These are phyloP conservation scores for Palythoa heliodiscus DNA, from an alignment of 92 coral and sea anemone genomes.

Conservation along the genomic window DNA sequence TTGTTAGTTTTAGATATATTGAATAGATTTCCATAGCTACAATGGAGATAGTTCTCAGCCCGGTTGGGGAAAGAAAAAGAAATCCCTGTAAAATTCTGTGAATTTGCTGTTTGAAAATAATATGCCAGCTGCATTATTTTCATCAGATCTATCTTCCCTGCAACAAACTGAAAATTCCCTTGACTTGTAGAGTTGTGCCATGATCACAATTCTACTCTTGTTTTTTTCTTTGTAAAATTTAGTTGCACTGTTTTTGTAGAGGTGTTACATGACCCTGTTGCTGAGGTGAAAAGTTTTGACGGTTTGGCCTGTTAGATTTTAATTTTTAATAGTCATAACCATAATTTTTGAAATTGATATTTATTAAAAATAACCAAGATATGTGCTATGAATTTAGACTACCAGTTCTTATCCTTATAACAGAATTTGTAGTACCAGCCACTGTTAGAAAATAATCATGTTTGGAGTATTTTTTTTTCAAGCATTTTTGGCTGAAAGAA, in stretches of 20 bases:
- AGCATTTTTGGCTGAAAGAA: too few species aligned
- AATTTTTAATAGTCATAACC: not conserved
- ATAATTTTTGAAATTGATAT: not conserved
- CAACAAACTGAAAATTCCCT: not conserved
- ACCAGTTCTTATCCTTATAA: too few species aligned
- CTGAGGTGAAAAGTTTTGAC: not conserved
- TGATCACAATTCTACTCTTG: not conserved
- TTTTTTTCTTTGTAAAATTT: slow-evolving; percentile 3
- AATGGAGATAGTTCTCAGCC: not conserved
- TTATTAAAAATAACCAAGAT: not conserved
- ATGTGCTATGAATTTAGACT: not conserved
- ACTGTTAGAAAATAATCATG: too few species aligned
- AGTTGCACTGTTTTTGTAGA: not conserved
- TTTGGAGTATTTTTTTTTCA: too few species aligned
- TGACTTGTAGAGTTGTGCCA: not conserved
- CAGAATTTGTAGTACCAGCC: too few species aligned
- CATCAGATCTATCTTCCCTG: not conserved
- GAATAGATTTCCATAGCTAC: not conserved
- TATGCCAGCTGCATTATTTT: slow-evolving; percentile 5
- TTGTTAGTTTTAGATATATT: not conserved
- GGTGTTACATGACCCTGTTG: not conserved
- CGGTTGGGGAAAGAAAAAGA: not conserved
- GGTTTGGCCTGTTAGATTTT: not conserved
- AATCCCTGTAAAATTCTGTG: not conserved
- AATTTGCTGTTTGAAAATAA: not conserved